These are phyloP conservation scores for Iphiclides podalirius DNA, from an alignment of 2,888 invertebrate species.

Conservation along the genomic window DNA sequence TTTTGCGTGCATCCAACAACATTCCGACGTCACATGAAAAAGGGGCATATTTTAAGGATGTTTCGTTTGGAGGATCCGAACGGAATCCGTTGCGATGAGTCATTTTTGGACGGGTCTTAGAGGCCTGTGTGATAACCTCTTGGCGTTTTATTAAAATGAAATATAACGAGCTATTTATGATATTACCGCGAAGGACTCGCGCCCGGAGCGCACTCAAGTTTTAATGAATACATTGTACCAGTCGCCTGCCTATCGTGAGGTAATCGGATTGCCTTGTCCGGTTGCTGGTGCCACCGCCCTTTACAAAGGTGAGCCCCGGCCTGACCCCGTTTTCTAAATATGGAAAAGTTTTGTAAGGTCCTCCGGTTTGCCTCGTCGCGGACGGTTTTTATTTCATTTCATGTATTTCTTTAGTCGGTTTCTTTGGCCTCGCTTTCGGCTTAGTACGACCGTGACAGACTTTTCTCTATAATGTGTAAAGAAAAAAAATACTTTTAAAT, in stretches of 20 bases:
- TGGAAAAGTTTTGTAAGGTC: conserved; percentile 66
- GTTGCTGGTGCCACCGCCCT: conserved; percentile 40
- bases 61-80: neutral
- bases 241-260: conserved; percentile 44
- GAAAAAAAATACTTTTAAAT: no score
- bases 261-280: conserved; percentile 61
- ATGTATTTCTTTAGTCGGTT: conserved; percentile 27
- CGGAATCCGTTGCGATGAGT: neutral
- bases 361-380: conserved; percentile 38
- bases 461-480: no score
- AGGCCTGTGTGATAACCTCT: no score
- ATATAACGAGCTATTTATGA: neutral
- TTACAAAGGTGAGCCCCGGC: conserved; percentile 54
- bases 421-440: conserved; percentile 27
- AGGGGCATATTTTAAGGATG: conserved; percentile 2
- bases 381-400: conserved; percentile 34
- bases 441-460: conserved; percentile 7
- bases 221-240: conserved; percentile 40
- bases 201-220: conserved; percentile 22
- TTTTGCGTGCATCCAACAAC: conserved; percentile 26
- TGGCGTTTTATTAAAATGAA: conserved; percentile 2
- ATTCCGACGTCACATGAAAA: conserved; percentile 20
- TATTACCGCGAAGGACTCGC: neutral
- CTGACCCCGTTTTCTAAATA: conserved; percentile 71
- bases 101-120: neutral